Percentiles rank a stretch among this genome's conserved stretches.
These are phyloP conservation scores for Allygus modestus DNA, from an alignment of 2,888 invertebrate genomes.

Conservation along the genomic window DNA sequence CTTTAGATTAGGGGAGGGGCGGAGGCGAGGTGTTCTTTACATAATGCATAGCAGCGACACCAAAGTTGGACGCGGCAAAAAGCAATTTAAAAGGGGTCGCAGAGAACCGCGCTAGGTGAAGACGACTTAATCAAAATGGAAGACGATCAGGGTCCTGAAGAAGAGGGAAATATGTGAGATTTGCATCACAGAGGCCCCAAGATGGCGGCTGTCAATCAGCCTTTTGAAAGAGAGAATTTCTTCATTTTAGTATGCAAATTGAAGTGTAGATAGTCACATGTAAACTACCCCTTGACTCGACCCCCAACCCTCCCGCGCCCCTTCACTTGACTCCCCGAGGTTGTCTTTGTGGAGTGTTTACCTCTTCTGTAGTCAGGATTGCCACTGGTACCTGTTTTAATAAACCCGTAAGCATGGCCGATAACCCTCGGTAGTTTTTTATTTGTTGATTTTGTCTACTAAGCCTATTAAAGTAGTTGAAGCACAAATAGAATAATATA, in stretches of 20 bases:
- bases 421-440: too few relatives aligned
- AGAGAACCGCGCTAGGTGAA: constrained; percentile 39
- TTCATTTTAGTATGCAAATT: constrained; percentile 69
- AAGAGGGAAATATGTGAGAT: constrained; percentile 62
- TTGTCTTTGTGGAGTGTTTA: constrained; percentile 24
- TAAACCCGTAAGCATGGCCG: too few relatives aligned
- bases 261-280: constrained; percentile 59
- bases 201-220: constrained; percentile 63
- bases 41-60: constrained; percentile 23
- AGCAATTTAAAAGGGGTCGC: constrained; percentile 56
- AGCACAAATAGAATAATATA: too few relatives aligned
- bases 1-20: background rate
- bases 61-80: constrained; percentile 55
- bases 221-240: constrained; percentile 66
- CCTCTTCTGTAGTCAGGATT: background rate
- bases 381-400: background rate
- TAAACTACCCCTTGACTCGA: constrained; percentile 47
- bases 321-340: background rate
- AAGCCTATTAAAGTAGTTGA: too few relatives aligned
- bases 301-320: background rate
- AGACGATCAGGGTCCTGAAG: constrained; percentile 61
- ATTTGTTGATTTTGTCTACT: too few relatives aligned
- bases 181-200: constrained; percentile 63
- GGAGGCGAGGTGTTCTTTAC: constrained; percentile 2
- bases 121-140: constrained; percentile 63